A percentile compares a stretch with the other conserved stretches of the same genome.
These are phyloP conservation scores for Ochotona princeps DNA, from an alignment of 2,113 vertebrate species.

Conservation along the genomic window DNA sequence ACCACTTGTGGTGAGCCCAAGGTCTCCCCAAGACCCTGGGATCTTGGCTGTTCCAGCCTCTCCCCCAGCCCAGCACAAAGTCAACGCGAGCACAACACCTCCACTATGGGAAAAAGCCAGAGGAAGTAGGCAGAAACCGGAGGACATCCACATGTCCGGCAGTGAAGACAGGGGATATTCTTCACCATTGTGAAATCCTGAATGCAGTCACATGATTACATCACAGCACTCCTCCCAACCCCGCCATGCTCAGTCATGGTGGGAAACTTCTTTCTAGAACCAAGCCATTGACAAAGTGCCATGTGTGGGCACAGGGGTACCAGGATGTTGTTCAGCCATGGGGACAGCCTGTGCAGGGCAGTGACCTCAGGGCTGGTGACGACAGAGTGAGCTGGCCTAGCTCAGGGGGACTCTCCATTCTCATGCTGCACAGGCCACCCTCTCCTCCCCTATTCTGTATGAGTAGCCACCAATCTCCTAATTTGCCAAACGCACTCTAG, in stretches of 20 bases:
- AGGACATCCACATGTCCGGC: neutral
- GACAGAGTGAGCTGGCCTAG: conserved; percentile 40
- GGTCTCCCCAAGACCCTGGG: neutral
- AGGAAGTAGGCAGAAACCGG: neutral
- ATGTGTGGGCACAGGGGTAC: neutral
- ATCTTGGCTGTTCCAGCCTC: neutral
- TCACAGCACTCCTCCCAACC: neutral
- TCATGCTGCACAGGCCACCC: neutral
- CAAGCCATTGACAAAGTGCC: neutral
- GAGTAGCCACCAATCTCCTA: conserved; percentile 67
- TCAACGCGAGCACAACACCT: neutral
- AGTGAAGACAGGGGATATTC: neutral
- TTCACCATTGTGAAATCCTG: neutral
- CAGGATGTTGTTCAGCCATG: neutral
- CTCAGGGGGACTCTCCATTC: fast-evolving
- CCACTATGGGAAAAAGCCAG: neutral
- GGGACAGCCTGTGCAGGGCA: conserved; percentile 10
- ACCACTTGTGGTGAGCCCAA: too few relatives aligned
- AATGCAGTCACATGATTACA: too few relatives aligned
- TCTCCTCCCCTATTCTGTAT: conserved; percentile 64
- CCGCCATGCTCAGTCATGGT: fast-evolving
- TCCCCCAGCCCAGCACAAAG: neutral
- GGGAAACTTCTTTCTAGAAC: neutral
- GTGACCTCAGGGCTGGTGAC: conserved; percentile 35
- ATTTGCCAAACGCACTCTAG: conserved; percentile 70